Conservation (phyloP, 2,888 invertebrate genomes). For the Abrostola triplasia region DNA sequence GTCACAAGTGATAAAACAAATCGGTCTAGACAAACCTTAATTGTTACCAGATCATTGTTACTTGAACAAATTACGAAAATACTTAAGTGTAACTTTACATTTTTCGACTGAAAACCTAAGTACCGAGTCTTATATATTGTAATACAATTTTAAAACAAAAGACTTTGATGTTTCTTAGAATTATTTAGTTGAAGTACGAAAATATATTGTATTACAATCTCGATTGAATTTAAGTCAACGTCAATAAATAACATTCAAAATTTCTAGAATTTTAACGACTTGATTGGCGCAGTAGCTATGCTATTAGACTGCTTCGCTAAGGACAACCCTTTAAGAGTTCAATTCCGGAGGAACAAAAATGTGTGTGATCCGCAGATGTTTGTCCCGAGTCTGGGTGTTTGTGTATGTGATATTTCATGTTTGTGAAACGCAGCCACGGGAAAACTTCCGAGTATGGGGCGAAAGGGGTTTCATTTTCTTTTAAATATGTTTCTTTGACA, state of each 20-base stretch:
- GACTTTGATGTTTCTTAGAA: conserved; percentile 16
- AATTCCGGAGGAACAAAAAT: no score
- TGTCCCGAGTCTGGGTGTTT: no score
- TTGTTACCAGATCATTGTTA: conserved; percentile 20
- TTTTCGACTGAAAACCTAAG: conserved; percentile 11
- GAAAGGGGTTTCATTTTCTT: no score
- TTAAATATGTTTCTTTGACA: no score
- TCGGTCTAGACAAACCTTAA: neutral
- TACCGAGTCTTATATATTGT: conserved; percentile 18
- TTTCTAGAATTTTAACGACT: no score
- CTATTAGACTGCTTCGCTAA: no score
- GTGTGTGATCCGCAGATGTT: no score
- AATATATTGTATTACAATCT: neutral
- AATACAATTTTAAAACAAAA: conserved; percentile 24
- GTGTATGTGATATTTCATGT: no score
- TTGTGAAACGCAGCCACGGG: no score
- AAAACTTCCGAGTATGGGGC: no score
- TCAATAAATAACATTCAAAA: neutral
- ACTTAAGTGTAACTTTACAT: conserved; percentile 21
- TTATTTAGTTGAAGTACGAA: conserved; percentile 22
- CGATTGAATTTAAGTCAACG: neutral
- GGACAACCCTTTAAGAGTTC: no score
- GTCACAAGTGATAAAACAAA: neutral
- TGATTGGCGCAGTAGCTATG: no score
- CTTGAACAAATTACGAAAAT: conserved; percentile 21